Percentiles rank a stretch among this genome's conserved stretches.
Conservation (phyloP, 2,797 vertebrate species). For the Spheniscus humboldti region DNA sequence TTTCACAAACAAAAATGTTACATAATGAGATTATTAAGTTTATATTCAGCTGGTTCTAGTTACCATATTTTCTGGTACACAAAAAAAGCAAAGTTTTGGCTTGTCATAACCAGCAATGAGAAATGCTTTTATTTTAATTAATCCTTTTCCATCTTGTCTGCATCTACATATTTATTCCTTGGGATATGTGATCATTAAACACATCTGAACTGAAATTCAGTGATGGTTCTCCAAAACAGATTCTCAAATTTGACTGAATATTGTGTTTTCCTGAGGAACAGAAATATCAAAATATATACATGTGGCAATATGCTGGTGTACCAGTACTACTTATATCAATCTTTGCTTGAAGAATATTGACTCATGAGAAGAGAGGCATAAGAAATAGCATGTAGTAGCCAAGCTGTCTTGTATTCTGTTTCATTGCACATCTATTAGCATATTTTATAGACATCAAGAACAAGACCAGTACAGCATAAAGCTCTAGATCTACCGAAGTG, state of each 20-base stretch:
- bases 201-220: background rate
- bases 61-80: background rate
- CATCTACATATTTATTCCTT: background rate
- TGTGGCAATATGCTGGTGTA: background rate
- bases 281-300: background rate
- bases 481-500: background rate
- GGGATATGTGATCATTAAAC: background rate
- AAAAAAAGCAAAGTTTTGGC: background rate
- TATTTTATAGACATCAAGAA: background rate
- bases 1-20: background rate
- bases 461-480: background rate
- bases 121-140: conserved; percentile 19
- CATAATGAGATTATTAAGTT: background rate
- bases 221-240: background rate
- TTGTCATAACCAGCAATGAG: background rate
- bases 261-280: background rate
- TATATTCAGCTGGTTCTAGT: background rate
- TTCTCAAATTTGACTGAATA: background rate
- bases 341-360: background rate
- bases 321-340: background rate
- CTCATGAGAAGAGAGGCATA: background rate
- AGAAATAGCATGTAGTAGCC: background rate
- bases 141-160: background rate
- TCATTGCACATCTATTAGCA: background rate
- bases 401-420: background rate